A percentile compares a stretch with the other conserved stretches of the same genome.
Conservation (phyloP, 2,113 vertebrate species). For the Xiphias gladius region DNA sequence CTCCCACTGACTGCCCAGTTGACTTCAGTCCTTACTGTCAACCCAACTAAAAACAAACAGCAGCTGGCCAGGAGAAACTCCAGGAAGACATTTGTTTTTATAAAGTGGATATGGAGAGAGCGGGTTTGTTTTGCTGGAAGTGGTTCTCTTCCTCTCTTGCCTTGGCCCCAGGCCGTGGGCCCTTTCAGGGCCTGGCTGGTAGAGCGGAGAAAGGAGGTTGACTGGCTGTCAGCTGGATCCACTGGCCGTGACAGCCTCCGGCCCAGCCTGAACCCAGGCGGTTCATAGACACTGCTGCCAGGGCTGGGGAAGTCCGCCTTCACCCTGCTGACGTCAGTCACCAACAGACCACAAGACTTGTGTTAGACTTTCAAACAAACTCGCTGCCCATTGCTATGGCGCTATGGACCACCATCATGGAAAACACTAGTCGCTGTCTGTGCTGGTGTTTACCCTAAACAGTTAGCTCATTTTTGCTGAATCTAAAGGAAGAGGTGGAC, state of each 20-base stretch:
- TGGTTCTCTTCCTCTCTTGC: conserved; percentile 74
- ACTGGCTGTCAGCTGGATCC: conserved; percentile 49
- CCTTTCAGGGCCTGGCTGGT: conserved; percentile 50
- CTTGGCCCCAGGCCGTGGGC: conserved; percentile 52
- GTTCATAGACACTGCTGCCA: conserved; percentile 40
- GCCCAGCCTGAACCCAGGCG: conserved; percentile 35
- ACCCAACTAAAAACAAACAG: conserved; percentile 74
- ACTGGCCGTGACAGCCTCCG: conserved; percentile 50
- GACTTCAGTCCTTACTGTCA: conserved; percentile 67
- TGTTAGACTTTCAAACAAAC: conserved; percentile 75
- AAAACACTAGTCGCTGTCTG: conserved; percentile 64
- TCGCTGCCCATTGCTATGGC: conserved; percentile 59
- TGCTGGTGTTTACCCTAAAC: conserved; percentile 72
- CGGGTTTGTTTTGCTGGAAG: conserved; percentile 81
- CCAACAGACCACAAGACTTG: conserved; percentile 59
- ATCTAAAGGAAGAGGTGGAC: conserved; percentile 35
- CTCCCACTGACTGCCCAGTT: conserved; percentile 30
- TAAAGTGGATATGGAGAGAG: conserved; percentile 73
- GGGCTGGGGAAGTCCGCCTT: conserved; percentile 28
- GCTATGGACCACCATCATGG: conserved; percentile 69
- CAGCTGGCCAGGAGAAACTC: conserved; percentile 72
- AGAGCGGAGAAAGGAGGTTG: conserved; percentile 35
- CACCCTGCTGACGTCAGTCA: conserved; percentile 74
- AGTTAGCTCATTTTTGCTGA: conserved; percentile 58
- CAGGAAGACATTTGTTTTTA: conserved; percentile 78